Evolutionary conservation across 2,113 vertebrate species (phyloP).

Genomic region (Alexandromys fortis): DNA sequence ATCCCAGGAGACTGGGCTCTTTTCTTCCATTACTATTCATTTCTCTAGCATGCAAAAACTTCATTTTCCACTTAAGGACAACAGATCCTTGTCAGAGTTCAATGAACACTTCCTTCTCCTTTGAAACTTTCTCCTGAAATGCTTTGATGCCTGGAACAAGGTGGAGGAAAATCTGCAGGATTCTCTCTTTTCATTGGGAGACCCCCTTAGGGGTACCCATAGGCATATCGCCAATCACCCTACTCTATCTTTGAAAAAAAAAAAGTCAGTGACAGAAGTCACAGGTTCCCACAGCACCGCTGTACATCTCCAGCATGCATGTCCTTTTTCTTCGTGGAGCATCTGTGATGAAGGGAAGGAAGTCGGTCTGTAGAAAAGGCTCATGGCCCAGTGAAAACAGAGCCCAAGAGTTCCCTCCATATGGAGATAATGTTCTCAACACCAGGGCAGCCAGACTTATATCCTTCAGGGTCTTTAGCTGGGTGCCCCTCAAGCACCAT

Average conservation of each 20-base stretch:
- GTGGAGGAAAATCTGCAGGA: neutral
- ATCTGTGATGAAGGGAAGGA: neutral
- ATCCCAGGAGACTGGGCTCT: neutral
- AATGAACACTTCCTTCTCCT: constrained; percentile 51
- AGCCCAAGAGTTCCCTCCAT: neutral
- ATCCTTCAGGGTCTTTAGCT: neutral
- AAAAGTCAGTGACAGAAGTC: neutral
- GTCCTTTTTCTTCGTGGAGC: constrained; percentile 18
- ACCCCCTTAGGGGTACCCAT: neutral
- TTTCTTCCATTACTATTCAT: neutral
- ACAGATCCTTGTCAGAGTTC: neutral
- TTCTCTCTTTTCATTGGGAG: constrained; percentile 38
- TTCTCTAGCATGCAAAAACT: neutral
- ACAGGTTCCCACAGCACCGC: neutral
- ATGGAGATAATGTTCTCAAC: neutral
- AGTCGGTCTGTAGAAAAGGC: neutral
- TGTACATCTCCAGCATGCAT: neutral
- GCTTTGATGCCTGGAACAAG: neutral
- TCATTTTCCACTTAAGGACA: neutral
- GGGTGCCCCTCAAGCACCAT: constrained; percentile 25
- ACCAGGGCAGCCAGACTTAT: neutral
- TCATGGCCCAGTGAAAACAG: neutral
- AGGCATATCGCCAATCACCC: neutral
- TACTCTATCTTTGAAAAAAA: constrained; percentile 42
- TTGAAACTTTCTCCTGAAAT: constrained; percentile 5